Base-by-base conservation (phyloP, 2,113 vertebrate species). In the Ursus arctos region DNA sequence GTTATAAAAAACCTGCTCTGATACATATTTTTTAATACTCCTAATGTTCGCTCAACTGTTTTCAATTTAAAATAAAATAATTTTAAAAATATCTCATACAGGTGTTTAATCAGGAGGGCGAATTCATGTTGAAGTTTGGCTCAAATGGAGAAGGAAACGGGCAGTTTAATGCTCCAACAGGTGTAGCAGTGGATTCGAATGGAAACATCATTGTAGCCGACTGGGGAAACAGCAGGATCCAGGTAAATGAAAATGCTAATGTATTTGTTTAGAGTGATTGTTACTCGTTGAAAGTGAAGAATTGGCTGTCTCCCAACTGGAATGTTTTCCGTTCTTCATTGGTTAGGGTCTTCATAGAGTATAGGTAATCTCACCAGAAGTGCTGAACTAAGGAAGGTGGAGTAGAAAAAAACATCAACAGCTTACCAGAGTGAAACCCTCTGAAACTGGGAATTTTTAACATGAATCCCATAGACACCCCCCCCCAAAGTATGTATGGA, bases 171-270 rank as follows among this genome's bases (percentile, higher is more conserved):
- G 99, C 99, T 53, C 99, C 99, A 40, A 99, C 99, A 0, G 99
- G 99, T n/a, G 99, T 99, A 49, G 99, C 99, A 0, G 99, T 99
- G 98, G 99, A 99, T 91, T 98, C 99, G 12, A 99, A 99, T 19
- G 99, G 99, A 69, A 99, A 99, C 99, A 99, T 99, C 98, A 99
- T 99, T 0, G 99, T 99, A 80, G 99, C 99, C 0, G 99, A 99
- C 43, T 99, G 99, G 99, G 99, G 99, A 82, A 99, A 99, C 99
- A 99, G 99, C 98, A 98, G 99, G 95, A 99, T 99, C 99, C 99
- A 99, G 99, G 99, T 99, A 99, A 84, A 69, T 16, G 2, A 40
- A 71, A 16, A 40, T 28, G 65, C 89, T 57, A 65, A 7, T 28
- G 3, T 88, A 2, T 57, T 53, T 85, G 86, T 91, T 28, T 79